Base-by-base conservation (phyloP, 2,113 vertebrate species). In the Corydoras maculifer region DNA sequence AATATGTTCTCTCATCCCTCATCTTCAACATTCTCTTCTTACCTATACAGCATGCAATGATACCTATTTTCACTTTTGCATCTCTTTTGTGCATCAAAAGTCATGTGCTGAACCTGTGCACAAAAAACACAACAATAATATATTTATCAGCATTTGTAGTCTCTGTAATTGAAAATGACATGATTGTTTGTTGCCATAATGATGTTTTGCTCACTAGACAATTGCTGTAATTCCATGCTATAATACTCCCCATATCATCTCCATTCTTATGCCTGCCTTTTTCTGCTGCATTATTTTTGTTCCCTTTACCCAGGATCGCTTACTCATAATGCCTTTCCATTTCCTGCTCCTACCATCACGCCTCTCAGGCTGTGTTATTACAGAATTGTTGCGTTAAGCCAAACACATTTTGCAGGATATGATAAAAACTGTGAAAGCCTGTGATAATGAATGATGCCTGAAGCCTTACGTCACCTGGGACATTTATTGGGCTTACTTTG, bases 371-470 rank as follows among this genome's bases (percentile, higher is more conserved):
- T 63, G 65, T 49, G 61, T 68, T 75, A 55, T 69, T 75, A 66
- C 65, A 50, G 69, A 78, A 72, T 78, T 68, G 69, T 74, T 69
- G 61, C 72, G 59, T 78, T 75, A 68, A 68, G 55, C 65, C 58
- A 50, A 78, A 71, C 64, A 18, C 55, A 10, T 32, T 68, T 72
- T 63, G 54, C 67, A 25, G 62, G 58, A 54, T 65, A 68, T 35
- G 55, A 63, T 74, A 70, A 74, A 77, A 77, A 58, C 58, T 70
- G 30, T 71, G 68, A 74, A 74, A 50, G 48, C 43, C 64, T 62
- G 62, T 30, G 63, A 67, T 62, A 78, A 60, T 70, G 60, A 69
- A 72, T 75, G 31, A 72, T 72, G 69, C 72, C 60, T 35, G 65
- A 63, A 63, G 69, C 67, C 65, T 30, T 55, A 54, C 43, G 32